These are phyloP conservation scores for Sylvia atricapilla DNA, from an alignment of 2,113 vertebrate genomes.

Conservation along the genomic window DNA sequence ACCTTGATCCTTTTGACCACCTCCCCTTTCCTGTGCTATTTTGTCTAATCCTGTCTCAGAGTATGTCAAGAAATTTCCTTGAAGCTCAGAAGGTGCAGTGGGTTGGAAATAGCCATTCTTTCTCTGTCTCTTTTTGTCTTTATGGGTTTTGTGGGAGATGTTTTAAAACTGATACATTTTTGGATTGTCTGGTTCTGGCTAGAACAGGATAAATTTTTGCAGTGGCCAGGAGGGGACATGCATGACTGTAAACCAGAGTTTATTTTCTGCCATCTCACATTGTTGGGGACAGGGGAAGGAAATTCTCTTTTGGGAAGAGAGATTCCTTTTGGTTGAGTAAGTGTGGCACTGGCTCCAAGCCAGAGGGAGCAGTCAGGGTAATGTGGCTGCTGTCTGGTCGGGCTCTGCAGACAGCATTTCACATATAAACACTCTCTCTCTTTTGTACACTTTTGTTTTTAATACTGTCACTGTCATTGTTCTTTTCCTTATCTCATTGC, in stretches of 20 bases:
- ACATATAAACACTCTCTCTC: neutral
- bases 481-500: neutral
- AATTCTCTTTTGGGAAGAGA: neutral
- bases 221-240: neutral
- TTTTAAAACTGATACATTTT: slow-evolving; percentile 83
- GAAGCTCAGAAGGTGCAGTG: slow-evolving; percentile 37
- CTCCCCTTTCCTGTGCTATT: slow-evolving; percentile 75
- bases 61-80: slow-evolving; percentile 71
- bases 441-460: neutral
- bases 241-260: neutral
- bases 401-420: neutral
- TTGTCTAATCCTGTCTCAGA: slow-evolving; percentile 66
- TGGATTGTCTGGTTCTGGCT: neutral
- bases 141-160: neutral
- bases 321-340: neutral
- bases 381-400: fast-evolving
- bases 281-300: neutral
- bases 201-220: neutral
- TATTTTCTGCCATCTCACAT: neutral
- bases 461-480: neutral
- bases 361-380: neutral
- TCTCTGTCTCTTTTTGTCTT: neutral
- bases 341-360: no score
- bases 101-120: slow-evolving; percentile 14
- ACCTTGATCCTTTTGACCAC: slow-evolving; percentile 46